Conservation (phyloP, 2,797 vertebrate species). For the Scolopax bukidnonensis region DNA sequence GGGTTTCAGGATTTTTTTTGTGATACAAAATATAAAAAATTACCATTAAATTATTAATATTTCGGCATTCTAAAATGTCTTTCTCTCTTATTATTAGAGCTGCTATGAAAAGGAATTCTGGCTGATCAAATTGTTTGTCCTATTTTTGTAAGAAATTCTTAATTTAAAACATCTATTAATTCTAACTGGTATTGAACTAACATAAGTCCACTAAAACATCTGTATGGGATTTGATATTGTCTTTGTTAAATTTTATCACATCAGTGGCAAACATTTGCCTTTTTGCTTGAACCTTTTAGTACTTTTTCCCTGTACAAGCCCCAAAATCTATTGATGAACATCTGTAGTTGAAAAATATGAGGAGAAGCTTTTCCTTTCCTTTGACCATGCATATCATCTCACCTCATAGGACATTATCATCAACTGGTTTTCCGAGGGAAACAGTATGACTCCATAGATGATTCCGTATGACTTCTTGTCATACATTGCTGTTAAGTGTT, state of each 20-base stretch:
- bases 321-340: neutral
- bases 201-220: neutral
- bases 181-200: neutral
- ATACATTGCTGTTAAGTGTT: neutral
- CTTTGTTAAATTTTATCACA: conserved; percentile 3
- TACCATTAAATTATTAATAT: neutral
- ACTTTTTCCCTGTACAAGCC: neutral
- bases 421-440: neutral
- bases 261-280: neutral
- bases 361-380: neutral
- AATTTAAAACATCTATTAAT: conserved; percentile 43
- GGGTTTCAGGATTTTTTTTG: neutral
- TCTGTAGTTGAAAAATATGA: neutral
- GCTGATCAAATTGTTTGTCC: neutral
- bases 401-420: neutral
- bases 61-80: neutral
- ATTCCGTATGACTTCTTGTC: neutral
- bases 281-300: neutral
- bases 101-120: neutral
- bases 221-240: neutral
- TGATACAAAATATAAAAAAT: neutral
- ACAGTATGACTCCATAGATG: neutral
- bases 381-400: neutral
- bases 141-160: neutral
- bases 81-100: neutral